Evolutionary conservation across 2,113 vertebrate genomes (phyloP).

Genomic region (Cebus imitator): DNA sequence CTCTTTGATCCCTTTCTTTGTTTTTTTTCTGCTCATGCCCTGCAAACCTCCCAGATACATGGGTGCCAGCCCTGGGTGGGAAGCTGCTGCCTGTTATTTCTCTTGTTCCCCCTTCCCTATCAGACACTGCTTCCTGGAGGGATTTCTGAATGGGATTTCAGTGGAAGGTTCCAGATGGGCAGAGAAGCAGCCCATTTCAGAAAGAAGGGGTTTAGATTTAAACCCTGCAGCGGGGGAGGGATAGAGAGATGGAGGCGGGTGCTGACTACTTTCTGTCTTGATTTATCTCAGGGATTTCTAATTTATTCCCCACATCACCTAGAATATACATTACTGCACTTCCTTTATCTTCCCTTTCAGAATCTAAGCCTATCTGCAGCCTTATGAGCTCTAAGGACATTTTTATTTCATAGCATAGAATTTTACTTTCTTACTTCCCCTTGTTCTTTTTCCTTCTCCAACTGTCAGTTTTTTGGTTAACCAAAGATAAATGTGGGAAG

Average conservation of each 20-base stretch:
- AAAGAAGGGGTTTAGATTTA: constrained; percentile 26
- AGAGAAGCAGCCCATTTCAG: not conserved
- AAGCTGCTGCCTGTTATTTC: not conserved
- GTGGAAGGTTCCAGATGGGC: not conserved
- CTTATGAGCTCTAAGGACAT: not conserved
- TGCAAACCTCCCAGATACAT: not conserved
- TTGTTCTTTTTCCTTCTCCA: not conserved
- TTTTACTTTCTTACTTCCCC: not conserved
- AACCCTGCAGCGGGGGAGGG: not conserved
- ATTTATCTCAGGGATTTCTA: not conserved
- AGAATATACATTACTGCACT: not conserved
- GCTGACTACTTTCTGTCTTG: not conserved
- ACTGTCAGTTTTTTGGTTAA: not conserved
- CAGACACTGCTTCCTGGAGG: not conserved
- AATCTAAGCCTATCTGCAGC: not conserved
- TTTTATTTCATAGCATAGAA: not conserved
- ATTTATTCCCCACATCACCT: not conserved
- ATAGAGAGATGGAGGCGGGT: not conserved
- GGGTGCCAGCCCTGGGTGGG: not conserved
- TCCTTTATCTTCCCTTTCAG: not conserved
- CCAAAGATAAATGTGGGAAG: not conserved
- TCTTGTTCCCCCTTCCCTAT: no score
- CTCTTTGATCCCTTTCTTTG: not conserved
- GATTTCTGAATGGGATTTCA: not conserved
- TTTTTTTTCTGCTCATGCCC: not conserved